Evolutionary conservation across 1,140 invertebrate species (phyloP), one percentile per base, ranked within the genome.

Genomic region (Microvelia longipes): DNA sequence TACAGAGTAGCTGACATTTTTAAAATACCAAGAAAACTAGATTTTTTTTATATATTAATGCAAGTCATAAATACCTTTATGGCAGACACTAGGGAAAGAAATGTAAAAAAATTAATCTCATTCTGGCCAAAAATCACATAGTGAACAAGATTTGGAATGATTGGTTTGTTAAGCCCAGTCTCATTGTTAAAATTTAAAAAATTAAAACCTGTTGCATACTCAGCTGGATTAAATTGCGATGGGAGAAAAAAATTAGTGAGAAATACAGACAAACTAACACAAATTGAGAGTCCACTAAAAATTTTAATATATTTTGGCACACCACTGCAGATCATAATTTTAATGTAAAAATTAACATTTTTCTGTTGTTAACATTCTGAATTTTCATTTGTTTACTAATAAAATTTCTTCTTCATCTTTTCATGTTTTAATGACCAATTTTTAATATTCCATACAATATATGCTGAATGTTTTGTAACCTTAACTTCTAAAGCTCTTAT

Each of bases 71-170:
- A 29, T 74, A 75, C 75, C 71, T 77, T 76, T 28, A 76, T 68
- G 5, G 69, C 75, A 35, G 76, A 74, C 19, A 75, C 28, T n/a
- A 78, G 68, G 28, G 75, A 75, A 25, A 78, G 64, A 71, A 75
- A 77, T 0, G 72, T 50, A 15, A 71, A 73, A 66, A 78, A 78
- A 69, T 75, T 70, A 25, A 77, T 60, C 26, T 72, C 68, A 24
- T 71, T 29, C 29, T 73, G 69, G 27, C 72, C 72, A 66, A 76
- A 77, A 2, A 75, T 68, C 5, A 78, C 72, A 71, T 77, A 78
- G 68, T 78, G 77, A 24, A 78, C 70, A 26, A 77, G 73, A 71
- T 78, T 78, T 14, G 77, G 77, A 19, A 70, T 29, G 11, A 70
- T 67, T 0, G 63, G 29, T 2, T 19, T 29, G 26, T 19, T 64